Evolutionary conservation across 2,888 invertebrate species (phyloP).

Genomic region (Uropetala carovei): DNA sequence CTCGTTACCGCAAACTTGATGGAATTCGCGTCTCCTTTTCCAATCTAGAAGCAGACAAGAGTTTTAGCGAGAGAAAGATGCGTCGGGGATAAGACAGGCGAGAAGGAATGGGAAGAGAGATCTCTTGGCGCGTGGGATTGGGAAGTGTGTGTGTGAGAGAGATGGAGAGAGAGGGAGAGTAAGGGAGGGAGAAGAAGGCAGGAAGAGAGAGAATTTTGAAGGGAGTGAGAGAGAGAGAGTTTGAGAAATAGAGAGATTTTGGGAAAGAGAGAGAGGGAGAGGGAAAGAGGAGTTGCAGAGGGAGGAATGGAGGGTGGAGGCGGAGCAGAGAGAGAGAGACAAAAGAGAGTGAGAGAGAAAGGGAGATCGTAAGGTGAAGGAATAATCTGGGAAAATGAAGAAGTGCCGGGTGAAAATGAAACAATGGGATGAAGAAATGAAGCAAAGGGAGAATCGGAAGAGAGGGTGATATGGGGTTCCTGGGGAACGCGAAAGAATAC

Average conservation of each 20-base stretch:
- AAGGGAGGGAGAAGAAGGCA: background rate
- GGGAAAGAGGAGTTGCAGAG: background rate
- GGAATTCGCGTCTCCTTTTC: conserved; percentile 51
- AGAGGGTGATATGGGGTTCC: background rate
- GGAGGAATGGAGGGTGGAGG: background rate
- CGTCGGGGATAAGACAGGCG: background rate
- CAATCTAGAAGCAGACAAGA: conserved; percentile 59
- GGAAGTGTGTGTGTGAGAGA: background rate
- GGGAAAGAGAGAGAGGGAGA: background rate
- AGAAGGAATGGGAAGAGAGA: background rate
- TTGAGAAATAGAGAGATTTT: background rate
- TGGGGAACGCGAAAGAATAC: background rate
- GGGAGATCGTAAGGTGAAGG: conserved; percentile 23
- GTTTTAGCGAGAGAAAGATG: conserved; percentile 53
- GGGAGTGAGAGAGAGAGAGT: background rate
- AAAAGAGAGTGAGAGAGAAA: too few species aligned
- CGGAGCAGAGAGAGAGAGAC: background rate
- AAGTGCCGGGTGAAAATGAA: background rate
- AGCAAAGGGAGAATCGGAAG: background rate
- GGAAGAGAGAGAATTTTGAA: too few species aligned
- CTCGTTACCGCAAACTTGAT: conserved; percentile 55
- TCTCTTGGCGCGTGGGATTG: conserved; percentile 18
- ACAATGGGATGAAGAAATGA: conserved; percentile 18
- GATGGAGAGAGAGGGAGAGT: background rate
- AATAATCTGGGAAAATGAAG: background rate